Conservation (phyloP, 2,888 invertebrate genomes). For the Pristionchus japonicus region DNA sequence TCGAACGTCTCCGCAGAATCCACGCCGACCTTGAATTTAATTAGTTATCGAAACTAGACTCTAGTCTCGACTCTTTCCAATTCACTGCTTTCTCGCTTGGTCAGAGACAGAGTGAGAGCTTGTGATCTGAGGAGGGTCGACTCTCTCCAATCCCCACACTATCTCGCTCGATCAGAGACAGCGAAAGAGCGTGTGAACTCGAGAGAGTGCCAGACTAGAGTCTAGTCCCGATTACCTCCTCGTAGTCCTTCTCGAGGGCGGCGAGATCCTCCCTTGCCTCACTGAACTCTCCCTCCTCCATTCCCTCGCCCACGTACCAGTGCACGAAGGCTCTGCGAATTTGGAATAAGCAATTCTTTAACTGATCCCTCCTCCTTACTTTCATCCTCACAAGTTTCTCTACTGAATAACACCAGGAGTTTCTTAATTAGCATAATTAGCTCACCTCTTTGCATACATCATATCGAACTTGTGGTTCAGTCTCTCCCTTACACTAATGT, state of each 20-base stretch:
- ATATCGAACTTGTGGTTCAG: conserved; percentile 85
- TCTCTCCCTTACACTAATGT: conserved; percentile 75
- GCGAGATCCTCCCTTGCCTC: conserved; percentile 77
- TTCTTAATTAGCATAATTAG: not conserved
- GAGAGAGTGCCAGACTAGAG: not conserved
- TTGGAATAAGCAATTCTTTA: not conserved
- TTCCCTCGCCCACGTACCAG: conserved; percentile 77
- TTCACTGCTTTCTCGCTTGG: not conserved
- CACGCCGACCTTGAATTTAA: not conserved
- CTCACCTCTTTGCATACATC: conserved; percentile 84
- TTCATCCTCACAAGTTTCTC: too few relatives aligned
- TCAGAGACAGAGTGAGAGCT: not conserved
- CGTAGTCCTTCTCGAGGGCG: conserved; percentile 76
- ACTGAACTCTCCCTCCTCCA: conserved; percentile 77
- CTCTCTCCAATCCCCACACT: too few relatives aligned
- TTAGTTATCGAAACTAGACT: too few relatives aligned
- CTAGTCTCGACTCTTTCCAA: not conserved
- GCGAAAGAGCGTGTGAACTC: too few relatives aligned
- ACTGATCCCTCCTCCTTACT: conserved; percentile 75
- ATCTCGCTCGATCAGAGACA: too few relatives aligned
- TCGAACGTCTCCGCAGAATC: not conserved
- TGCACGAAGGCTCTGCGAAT: conserved; percentile 47
- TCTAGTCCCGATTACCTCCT: conserved; percentile 70
- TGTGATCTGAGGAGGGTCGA: too few relatives aligned
- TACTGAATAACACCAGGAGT: not conserved